A percentile compares a stretch with the other conserved stretches of the same genome.
These are phyloP conservation scores for Thalassaphorura encarpata DNA, from an alignment of 1,140 invertebrate species.

Conservation along the genomic window DNA sequence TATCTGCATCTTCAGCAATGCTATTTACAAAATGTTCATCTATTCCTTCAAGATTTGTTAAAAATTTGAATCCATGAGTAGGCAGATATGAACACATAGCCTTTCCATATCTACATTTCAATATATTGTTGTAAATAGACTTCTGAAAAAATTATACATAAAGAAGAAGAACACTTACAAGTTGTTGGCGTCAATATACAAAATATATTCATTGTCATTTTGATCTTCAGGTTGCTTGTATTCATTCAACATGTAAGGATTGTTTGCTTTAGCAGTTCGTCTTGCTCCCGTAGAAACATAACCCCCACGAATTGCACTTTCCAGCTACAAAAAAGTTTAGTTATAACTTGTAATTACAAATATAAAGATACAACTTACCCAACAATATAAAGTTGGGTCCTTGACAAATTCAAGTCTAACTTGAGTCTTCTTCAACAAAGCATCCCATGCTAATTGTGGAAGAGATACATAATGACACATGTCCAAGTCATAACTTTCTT, in stretches of 20 bases:
- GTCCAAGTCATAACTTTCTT: no score
- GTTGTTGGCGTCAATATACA: conserved; percentile 46
- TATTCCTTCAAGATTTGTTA: conserved; percentile 36
- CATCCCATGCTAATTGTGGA: no score
- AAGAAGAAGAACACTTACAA: conserved; percentile 25
- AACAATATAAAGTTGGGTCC: conserved; percentile 38
- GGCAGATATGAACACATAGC: background rate
- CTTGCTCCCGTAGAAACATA: conserved; percentile 34
- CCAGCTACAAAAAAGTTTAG: no score
- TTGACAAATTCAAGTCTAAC: no score
- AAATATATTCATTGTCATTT: conserved; percentile 36
- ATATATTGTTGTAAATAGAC: no score
- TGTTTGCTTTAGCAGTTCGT: conserved; percentile 41
- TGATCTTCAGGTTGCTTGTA: conserved; percentile 38
- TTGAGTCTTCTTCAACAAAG: no score
- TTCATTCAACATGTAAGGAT: conserved; percentile 38
- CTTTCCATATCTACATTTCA: no score
- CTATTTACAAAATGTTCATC: conserved; percentile 1
- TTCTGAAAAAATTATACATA: no score
- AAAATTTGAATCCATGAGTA: conserved; percentile 33
- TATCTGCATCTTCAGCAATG: conserved; percentile 35
- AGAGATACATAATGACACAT: no score
- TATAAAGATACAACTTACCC: no score
- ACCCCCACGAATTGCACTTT: conserved; percentile 34
- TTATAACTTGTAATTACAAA: no score